These are phyloP conservation scores for Pseudois nayaur DNA, from an alignment of 2,113 vertebrate species.

Conservation along the genomic window DNA sequence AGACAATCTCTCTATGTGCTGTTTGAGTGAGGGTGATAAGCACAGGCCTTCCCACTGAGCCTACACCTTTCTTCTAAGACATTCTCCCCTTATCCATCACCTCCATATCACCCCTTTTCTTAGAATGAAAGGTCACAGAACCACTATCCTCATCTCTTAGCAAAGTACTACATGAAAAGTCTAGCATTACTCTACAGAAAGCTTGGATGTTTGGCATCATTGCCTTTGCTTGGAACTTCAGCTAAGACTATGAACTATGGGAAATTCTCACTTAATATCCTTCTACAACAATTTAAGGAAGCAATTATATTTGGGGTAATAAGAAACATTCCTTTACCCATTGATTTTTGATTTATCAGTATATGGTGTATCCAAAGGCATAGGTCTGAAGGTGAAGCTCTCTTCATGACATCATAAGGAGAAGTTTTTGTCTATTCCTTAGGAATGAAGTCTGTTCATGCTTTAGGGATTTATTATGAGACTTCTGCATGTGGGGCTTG, in stretches of 20 bases:
- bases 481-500: not conserved
- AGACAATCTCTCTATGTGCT: not conserved
- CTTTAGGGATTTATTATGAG: not conserved
- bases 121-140: not conserved
- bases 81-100: not conserved
- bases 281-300: not conserved
- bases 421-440: not conserved
- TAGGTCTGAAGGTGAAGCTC: not conserved
- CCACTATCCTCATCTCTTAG: not conserved
- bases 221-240: not conserved
- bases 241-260: not conserved
- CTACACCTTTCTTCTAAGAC: not conserved
- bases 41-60: not conserved
- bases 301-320: not conserved
- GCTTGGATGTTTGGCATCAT: not conserved
- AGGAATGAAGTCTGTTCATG: not conserved
- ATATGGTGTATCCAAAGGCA: not conserved
- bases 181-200: not conserved
- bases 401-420: not conserved
- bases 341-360: not conserved
- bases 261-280: not conserved
- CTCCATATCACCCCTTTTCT: not conserved
- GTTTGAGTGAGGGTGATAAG: not conserved
- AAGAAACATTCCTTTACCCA: not conserved
- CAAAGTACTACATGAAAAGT: not conserved